Evolutionary conservation across 2,113 vertebrate genomes (phyloP).

Genomic region (Oxyruncus cristatus): DNA sequence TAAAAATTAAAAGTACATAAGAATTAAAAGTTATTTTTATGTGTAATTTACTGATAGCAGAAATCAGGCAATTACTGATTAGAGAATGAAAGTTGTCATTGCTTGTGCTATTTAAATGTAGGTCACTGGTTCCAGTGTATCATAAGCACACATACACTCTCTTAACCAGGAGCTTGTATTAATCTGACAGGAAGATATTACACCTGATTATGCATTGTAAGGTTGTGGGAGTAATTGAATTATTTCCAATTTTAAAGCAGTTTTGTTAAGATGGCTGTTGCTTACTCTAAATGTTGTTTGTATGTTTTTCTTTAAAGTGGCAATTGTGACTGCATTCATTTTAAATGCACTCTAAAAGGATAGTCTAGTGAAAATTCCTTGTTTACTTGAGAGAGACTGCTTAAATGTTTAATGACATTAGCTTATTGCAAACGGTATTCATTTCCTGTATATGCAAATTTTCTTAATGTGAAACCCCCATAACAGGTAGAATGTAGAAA

Average conservation of each 20-base stretch:
- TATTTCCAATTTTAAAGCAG: slow-evolving; percentile 17
- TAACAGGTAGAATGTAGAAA: slow-evolving; percentile 86
- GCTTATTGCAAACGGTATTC: slow-evolving; percentile 79
- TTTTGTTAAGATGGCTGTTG: slow-evolving; percentile 34
- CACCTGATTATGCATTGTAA: neutral
- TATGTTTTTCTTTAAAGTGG: slow-evolving; percentile 30
- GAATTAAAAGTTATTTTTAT: neutral
- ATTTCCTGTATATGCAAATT: slow-evolving; percentile 92
- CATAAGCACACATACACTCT: neutral
- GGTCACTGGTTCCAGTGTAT: neutral
- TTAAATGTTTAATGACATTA: slow-evolving; percentile 84
- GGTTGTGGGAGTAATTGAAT: neutral
- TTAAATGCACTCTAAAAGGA: slow-evolving; percentile 37
- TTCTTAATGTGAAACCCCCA: slow-evolving; percentile 82
- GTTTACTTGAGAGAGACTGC: slow-evolving; percentile 70
- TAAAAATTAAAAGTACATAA: neutral
- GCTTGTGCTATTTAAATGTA: neutral
- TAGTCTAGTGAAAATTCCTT: slow-evolving; percentile 51
- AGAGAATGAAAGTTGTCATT: neutral
- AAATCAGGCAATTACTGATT: neutral
- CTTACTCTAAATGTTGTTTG: slow-evolving; percentile 33
- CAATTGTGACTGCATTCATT: slow-evolving; percentile 5
- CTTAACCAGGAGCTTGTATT: neutral
- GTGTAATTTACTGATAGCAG: neutral
- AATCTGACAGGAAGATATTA: neutral